A percentile compares a stretch with the other conserved stretches of the same genome.
phyloP scores from a whole-genome alignment of 1,140 invertebrate genomes.

The Telenomus remus region DNA sequence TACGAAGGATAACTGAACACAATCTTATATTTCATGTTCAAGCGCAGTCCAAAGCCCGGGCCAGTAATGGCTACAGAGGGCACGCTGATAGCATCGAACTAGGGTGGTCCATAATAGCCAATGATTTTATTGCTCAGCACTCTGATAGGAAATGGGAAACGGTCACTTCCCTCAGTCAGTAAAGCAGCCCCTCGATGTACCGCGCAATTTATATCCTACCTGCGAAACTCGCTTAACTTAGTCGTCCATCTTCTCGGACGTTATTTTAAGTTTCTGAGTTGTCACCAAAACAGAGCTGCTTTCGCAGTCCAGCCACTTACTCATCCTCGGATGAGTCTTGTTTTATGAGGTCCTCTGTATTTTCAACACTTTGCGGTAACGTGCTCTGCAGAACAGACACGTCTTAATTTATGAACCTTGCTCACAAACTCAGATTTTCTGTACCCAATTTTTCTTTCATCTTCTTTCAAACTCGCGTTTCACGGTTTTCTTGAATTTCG shows the following conservation, averaged over 20 bases:
- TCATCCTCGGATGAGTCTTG: too few species aligned
- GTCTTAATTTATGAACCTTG: too few species aligned
- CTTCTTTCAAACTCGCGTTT: too few species aligned
- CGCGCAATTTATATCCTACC: conserved; percentile 46
- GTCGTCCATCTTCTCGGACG: conserved; percentile 13
- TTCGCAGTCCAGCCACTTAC: too few species aligned
- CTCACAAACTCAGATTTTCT: too few species aligned
- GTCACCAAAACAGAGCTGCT: too few species aligned
- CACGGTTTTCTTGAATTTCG: too few species aligned
- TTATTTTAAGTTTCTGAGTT: too few species aligned
- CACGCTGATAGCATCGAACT: conserved; percentile 47
- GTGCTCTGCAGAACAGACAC: too few species aligned
- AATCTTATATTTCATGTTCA: conserved; percentile 58
- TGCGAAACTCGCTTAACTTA: conserved; percentile 41
- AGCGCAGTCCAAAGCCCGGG: conserved; percentile 20
- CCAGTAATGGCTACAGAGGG: conserved; percentile 35
- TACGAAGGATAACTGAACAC: conserved; percentile 43
- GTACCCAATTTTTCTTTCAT: too few species aligned
- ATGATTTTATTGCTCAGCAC: conserved; percentile 62
- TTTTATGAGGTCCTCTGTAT: too few species aligned
- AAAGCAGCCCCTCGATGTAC: conserved; percentile 24
- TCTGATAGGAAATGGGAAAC: conserved; percentile 59
- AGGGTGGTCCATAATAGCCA: conserved; percentile 60
- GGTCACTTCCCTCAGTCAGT: conserved; percentile 53
- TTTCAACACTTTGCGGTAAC: too few species aligned